These are phyloP conservation scores for Callipepla californica DNA, from an alignment of 2,113 vertebrate genomes.

Conservation along the genomic window DNA sequence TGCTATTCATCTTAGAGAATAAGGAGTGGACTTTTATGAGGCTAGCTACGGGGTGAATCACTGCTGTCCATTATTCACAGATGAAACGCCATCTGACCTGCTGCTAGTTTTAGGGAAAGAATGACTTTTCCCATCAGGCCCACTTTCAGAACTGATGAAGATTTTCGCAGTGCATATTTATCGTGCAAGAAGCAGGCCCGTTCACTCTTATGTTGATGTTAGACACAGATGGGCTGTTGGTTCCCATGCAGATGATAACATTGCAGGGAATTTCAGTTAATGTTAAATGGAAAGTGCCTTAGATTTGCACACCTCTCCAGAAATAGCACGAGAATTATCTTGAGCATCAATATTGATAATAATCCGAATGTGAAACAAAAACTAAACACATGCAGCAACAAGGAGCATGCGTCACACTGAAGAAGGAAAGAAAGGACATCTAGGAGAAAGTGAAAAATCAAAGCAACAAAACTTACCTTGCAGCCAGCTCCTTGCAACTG, in stretches of 20 bases:
- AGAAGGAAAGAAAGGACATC: background rate
- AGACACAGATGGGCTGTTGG: conserved; percentile 22
- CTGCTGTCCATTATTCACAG: conserved; percentile 1
- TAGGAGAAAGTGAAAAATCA: background rate
- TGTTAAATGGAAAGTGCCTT: conserved; percentile 20
- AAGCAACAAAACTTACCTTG: background rate
- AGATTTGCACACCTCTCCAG: background rate
- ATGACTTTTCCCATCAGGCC: background rate
- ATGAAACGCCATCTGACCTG: background rate
- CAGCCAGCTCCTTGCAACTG: background rate
- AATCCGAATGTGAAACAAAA: background rate
- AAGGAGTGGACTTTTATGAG: conserved; percentile 25
- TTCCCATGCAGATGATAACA: conserved; percentile 24
- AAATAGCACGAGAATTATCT: background rate
- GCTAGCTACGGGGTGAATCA: background rate
- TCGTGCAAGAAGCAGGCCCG: background rate
- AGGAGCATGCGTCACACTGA: background rate
- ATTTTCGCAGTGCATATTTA: background rate
- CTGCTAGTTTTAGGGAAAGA: background rate
- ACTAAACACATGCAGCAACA: background rate
- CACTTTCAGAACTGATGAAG: background rate
- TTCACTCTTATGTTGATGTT: background rate
- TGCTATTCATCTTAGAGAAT: background rate
- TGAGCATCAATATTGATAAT: conserved; percentile 47
- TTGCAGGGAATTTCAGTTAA: conserved; percentile 29